Base-by-base conservation (phyloP, 1,140 invertebrate genomes). In the Drosophila eugracilis region DNA sequence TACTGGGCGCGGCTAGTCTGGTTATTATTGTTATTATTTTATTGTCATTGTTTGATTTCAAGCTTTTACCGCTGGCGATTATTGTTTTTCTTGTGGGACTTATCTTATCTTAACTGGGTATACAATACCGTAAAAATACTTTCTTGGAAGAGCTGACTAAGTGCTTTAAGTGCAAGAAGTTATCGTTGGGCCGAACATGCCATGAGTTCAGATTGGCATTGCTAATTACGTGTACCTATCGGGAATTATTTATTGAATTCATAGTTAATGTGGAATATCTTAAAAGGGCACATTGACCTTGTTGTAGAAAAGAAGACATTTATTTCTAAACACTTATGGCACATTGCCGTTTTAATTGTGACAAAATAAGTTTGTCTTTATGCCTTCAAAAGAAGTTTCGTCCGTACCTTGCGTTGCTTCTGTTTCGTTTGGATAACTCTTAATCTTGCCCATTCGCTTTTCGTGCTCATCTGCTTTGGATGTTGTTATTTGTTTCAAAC, bases 291-390 rank as follows among this genome's bases (percentile, higher is more conserved):
- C 1, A n/a, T 26, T 24, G 3, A 28, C 10, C 21, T 19, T 26
- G 26, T n/a, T 2, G 22, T 15, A 10, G n/a, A n/a, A n/a, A n/a
- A n/a, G n/a, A n/a, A n/a, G n/a, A n/a, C n/a, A n/a, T n/a, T n/a
- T n/a, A 39, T 15, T 52, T 19, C 39, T n/a, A n/a, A n/a, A n/a
- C 49, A 44, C 67, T 54, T 60, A 57, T 44, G 50, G 62, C 52
- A 69, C 78, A 65, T 53, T 80, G 58, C 72, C 77, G 76, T 79
- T 79, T 80, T 75, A 62, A 81, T 53, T 76, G 77, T 80, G 77
- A 81, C 77, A 80, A 79, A 65, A 44, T 63, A 22, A 57, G 21
- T 48, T 10, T 42, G 55, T 44, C 21, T 58, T 72, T 60, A 36
- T 37, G 58, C 10, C 65, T n/a, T 44, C 28, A 34, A 77, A 81